Percentiles rank a stretch among this genome's conserved stretches.
Evolutionary conservation across 2,888 invertebrate species (phyloP).

Genomic region (Dione vanillae): DNA sequence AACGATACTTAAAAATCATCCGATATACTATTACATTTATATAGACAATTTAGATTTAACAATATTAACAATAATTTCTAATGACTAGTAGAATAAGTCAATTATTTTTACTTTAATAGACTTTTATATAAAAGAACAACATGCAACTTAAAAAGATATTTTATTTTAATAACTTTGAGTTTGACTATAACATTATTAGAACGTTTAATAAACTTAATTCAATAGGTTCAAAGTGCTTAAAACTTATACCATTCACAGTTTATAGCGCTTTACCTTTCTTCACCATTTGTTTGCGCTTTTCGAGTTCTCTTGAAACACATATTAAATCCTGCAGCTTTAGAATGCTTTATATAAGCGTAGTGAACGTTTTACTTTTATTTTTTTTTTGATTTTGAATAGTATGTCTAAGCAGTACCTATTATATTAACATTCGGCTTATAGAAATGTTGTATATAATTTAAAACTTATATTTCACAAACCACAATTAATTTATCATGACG

Average conservation of each 20-base stretch:
- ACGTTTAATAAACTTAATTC: constrained; percentile 8
- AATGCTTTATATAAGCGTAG: not conserved
- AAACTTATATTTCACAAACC: too few species aligned
- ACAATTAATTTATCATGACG: too few species aligned
- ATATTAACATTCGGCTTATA: too few species aligned
- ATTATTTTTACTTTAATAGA: too few species aligned
- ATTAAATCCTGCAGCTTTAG: constrained; percentile 19
- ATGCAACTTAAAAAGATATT: not conserved
- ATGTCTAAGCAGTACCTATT: not conserved
- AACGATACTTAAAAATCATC: too few species aligned
- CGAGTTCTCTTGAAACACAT: constrained; percentile 17
- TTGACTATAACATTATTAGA: not conserved
- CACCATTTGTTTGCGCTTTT: constrained; percentile 21
- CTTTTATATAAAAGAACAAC: not conserved
- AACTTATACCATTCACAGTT: constrained; percentile 16
- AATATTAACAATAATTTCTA: too few species aligned
- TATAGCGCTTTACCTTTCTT: constrained; percentile 18
- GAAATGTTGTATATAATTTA: too few species aligned
- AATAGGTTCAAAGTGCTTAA: not conserved
- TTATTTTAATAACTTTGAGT: not conserved
- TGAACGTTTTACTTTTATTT: not conserved
- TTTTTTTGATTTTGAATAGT: not conserved
- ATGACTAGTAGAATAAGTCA: too few species aligned
- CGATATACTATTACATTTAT: too few species aligned
- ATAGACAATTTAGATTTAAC: too few species aligned